Evolutionary conservation across 2,113 vertebrate species (phyloP).

Genomic region (Geococcyx californianus): DNA sequence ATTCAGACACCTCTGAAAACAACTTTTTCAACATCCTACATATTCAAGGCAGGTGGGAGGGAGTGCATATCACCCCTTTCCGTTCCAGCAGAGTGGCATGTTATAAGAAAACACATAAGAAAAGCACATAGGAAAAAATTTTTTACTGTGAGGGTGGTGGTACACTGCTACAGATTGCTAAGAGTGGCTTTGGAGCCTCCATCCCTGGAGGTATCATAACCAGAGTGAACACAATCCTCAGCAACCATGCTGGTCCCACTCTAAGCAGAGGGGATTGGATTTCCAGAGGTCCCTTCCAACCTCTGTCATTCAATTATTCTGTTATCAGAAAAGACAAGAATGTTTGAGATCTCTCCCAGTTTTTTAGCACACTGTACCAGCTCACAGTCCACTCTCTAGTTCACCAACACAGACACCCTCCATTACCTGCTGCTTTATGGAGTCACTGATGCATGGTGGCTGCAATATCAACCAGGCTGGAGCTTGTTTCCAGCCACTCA

Average conservation of each 20-base stretch:
- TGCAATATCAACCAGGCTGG: neutral
- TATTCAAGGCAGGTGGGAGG: neutral
- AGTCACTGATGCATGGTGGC: neutral
- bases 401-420: rapidly evolving
- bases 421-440: neutral
- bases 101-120: neutral
- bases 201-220: neutral
- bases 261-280: neutral
- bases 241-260: rapidly evolving
- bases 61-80: neutral
- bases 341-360: neutral
- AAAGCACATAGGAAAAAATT: neutral
- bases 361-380: neutral
- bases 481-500: neutral
- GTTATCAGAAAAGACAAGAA: neutral
- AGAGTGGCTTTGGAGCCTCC: neutral
- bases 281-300: neutral
- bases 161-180: neutral
- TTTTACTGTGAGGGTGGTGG: neutral
- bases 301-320: neutral
- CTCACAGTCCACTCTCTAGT: neutral
- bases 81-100: neutral
- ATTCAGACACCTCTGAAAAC: neutral
- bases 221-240: neutral
- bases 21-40: neutral